Evolutionary conservation across 2,888 invertebrate genomes (phyloP).

Genomic region (Himalopsyche kuldschensis): DNA sequence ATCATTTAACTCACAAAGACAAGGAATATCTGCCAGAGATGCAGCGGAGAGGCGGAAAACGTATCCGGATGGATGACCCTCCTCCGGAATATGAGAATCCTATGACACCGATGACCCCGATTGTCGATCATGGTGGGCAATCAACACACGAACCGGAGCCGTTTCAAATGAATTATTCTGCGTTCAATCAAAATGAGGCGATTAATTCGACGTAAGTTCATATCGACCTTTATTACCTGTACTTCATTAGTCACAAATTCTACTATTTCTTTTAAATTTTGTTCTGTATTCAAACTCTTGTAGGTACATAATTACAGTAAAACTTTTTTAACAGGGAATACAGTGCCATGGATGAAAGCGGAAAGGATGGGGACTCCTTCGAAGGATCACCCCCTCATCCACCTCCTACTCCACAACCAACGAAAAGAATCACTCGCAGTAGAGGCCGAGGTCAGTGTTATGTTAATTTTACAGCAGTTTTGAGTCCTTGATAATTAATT

Average conservation of each 20-base stretch:
- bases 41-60: constrained; percentile 85
- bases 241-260: background rate
- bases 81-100: constrained; percentile 85
- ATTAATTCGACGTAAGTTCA: constrained; percentile 50
- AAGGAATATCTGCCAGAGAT: constrained; percentile 52
- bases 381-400: constrained; percentile 46
- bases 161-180: constrained; percentile 53
- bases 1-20: background rate
- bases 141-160: constrained; percentile 57
- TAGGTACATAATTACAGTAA: background rate
- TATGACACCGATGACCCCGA: constrained; percentile 57
- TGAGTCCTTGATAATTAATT: no score
- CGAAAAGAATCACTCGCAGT: constrained; percentile 67
- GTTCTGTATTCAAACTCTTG: background rate
- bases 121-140: constrained; percentile 60
- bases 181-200: constrained; percentile 47
- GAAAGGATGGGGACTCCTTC: constrained; percentile 46
- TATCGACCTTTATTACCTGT: background rate
- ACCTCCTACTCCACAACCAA: constrained; percentile 61
- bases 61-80: constrained; percentile 90
- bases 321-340: constrained; percentile 42
- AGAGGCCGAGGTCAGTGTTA: constrained; percentile 53
- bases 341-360: constrained; percentile 45
- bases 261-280: background rate
- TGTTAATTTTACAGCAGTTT: no score